Evolutionary conservation across 2,888 invertebrate genomes (phyloP).

Genomic region (Acronicta leporina): DNA sequence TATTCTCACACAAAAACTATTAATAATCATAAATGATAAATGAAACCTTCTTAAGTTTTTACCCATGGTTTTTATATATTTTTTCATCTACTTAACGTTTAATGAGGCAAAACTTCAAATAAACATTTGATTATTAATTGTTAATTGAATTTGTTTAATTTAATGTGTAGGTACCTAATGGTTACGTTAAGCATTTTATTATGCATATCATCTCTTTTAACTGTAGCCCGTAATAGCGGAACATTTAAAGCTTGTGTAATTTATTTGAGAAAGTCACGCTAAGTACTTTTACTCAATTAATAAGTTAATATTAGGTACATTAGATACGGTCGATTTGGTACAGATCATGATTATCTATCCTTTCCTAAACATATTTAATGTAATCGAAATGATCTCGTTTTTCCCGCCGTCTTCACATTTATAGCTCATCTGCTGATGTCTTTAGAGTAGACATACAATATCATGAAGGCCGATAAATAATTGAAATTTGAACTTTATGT

Average conservation of each 20-base stretch:
- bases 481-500: too few relatives aligned
- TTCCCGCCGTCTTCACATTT: too few relatives aligned
- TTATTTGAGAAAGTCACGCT: conserved; percentile 7
- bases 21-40: conserved; percentile 42
- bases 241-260: background rate
- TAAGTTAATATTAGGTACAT: background rate
- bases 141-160: conserved; percentile 33
- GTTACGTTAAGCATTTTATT: conserved; percentile 21
- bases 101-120: conserved; percentile 28
- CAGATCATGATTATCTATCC: too few relatives aligned
- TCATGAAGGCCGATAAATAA: too few relatives aligned
- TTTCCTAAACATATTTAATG: too few relatives aligned
- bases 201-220: conserved; percentile 12
- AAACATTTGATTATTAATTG: conserved; percentile 29
- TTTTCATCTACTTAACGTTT: conserved; percentile 24
- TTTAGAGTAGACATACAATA: too few relatives aligned
- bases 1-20: conserved; percentile 29
- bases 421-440: too few relatives aligned
- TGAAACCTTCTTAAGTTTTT: conserved; percentile 48
- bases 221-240: background rate
- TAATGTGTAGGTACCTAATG: conserved; percentile 6
- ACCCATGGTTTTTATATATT: conserved; percentile 19
- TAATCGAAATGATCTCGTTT: too few relatives aligned
- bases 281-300: conserved; percentile 5
- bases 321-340: too few relatives aligned